phyloP scores from a whole-genome alignment of 1,140 invertebrate genomes.

The Halesus radiatus region DNA sequence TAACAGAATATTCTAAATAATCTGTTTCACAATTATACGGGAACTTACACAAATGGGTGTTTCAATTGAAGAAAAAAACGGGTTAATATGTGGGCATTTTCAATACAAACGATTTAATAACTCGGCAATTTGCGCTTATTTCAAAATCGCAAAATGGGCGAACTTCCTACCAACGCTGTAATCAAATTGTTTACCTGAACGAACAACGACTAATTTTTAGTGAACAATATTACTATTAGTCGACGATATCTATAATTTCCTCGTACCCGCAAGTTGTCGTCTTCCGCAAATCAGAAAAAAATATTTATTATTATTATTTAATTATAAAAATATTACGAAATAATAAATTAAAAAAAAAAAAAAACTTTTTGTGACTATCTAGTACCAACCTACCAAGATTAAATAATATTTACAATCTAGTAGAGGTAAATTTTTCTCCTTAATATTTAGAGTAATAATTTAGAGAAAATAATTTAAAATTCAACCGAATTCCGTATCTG shows the following conservation, averaged over 20 bases:
- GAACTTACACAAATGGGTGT: slow-evolving; percentile 3
- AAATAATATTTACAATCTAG: too few species aligned
- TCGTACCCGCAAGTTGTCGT: background rate
- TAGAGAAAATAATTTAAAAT: too few species aligned
- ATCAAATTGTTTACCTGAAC: background rate
- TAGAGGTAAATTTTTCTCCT: too few species aligned
- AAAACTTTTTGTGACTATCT: too few species aligned
- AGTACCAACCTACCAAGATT: too few species aligned
- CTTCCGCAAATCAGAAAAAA: too few species aligned
- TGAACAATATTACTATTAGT: background rate
- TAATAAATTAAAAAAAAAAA: too few species aligned
- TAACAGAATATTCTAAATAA: background rate
- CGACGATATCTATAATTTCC: background rate
- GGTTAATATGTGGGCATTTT: background rate
- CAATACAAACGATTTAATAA: slow-evolving; percentile 1
- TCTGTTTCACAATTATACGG: slow-evolving; percentile 6
- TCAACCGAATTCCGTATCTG: too few species aligned
- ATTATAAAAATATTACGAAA: too few species aligned
- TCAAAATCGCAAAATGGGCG: background rate
- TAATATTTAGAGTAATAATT: too few species aligned
- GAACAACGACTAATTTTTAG: background rate
- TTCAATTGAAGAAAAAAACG: background rate
- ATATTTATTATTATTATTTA: too few species aligned
- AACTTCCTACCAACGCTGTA: slow-evolving; percentile 1
- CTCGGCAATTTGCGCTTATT: background rate